These are phyloP conservation scores for Pterostichus madidus DNA, from an alignment of 2,888 invertebrate genomes.

Conservation along the genomic window DNA sequence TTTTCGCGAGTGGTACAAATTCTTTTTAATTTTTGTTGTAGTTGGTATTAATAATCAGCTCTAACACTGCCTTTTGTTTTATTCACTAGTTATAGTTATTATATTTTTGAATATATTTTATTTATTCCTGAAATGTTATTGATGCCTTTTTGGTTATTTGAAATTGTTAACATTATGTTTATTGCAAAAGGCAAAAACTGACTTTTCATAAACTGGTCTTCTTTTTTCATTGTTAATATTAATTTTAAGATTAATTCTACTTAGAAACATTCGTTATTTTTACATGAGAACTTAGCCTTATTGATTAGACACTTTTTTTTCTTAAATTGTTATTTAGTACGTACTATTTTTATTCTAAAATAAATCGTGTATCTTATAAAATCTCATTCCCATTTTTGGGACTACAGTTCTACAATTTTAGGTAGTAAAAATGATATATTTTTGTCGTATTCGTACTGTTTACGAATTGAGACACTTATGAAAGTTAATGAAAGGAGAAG, in stretches of 20 bases:
- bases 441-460: too few relatives aligned
- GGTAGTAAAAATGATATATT: too few relatives aligned
- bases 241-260: too few relatives aligned
- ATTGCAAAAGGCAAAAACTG: slow-evolving; percentile 6
- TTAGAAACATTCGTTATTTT: background rate
- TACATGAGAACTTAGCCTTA: background rate
- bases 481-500: too few relatives aligned
- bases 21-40: slow-evolving; percentile 42
- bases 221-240: background rate
- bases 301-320: background rate
- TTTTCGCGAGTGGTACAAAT: slow-evolving; percentile 48
- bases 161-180: slow-evolving; percentile 39
- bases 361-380: background rate
- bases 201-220: slow-evolving; percentile 7
- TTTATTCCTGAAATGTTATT: slow-evolving; percentile 58
- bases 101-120: slow-evolving; percentile 63
- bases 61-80: slow-evolving; percentile 57
- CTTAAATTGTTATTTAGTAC: slow-evolving; percentile 14
- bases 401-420: too few relatives aligned
- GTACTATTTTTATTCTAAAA: slow-evolving; percentile 8
- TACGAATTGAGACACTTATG: too few relatives aligned
- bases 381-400: too few relatives aligned
- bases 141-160: slow-evolving; percentile 38
- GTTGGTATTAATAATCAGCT: slow-evolving; percentile 43
- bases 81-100: slow-evolving; percentile 41